phyloP scores from a whole-genome alignment of 2,113 vertebrate species.

The Festucalex cinctus region DNA sequence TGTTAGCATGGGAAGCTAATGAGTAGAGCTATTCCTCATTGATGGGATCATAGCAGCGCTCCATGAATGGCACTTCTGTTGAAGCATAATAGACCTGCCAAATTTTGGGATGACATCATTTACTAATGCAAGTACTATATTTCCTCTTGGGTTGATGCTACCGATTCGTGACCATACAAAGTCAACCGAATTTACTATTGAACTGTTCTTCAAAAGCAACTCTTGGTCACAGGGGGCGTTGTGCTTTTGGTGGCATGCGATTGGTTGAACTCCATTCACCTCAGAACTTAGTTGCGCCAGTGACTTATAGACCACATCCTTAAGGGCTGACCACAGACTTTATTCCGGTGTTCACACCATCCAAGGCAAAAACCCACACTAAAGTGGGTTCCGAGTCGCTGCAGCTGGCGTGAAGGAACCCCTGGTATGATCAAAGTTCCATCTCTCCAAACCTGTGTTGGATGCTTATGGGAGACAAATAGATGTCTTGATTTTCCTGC shows the following conservation, averaged over 20 bases:
- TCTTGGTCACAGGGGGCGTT: neutral
- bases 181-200: neutral
- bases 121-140: neutral
- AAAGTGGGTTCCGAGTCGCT: neutral
- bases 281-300: neutral
- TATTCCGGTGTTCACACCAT: neutral
- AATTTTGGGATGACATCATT: neutral
- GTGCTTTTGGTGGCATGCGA: neutral
- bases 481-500: no score
- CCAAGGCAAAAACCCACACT: neutral
- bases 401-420: neutral
- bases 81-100: slow-evolving; percentile 31
- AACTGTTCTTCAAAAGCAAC: neutral
- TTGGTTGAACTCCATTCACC: neutral
- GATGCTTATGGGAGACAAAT: no score
- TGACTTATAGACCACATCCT: neutral
- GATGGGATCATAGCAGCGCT: slow-evolving; percentile 11
- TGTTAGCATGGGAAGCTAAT: neutral
- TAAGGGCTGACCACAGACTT: neutral
- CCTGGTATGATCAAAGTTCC: neutral
- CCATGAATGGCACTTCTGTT: slow-evolving; percentile 50
- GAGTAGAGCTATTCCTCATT: neutral
- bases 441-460: neutral
- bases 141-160: neutral
- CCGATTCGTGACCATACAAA: neutral